A percentile compares a stretch with the other conserved stretches of the same genome.
Conservation (phyloP, 2,797 vertebrate species). For the Artibeus jamaicensis region DNA sequence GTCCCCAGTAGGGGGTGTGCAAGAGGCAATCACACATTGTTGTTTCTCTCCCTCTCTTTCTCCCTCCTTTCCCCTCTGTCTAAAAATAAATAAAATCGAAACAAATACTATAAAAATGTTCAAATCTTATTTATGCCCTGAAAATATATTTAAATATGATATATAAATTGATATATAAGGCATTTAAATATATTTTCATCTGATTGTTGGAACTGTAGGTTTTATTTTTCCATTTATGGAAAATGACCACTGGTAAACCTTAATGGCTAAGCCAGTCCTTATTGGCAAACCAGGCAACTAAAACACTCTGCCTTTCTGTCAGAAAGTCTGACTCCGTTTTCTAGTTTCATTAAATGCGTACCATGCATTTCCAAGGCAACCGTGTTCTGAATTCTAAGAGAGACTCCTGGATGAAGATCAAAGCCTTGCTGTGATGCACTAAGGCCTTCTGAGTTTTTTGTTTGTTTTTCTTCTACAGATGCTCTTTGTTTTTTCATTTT, state of each 20-base stretch:
- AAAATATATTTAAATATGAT: neutral
- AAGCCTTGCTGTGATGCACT: neutral
- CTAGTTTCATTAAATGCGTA: neutral
- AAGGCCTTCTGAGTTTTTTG: neutral
- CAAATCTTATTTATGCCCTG: neutral
- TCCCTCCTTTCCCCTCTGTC: too few species aligned
- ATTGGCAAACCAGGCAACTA: neutral
- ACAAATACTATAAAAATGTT: neutral
- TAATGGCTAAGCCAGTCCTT: neutral
- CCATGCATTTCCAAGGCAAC: neutral
- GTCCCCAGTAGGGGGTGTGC: too few species aligned
- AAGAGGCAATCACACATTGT: too few species aligned
- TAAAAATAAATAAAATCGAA: too few species aligned
- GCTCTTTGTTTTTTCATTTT: neutral
- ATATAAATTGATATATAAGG: neutral
- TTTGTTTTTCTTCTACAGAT: neutral
- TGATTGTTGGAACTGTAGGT: neutral
- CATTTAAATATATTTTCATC: slow-evolving; percentile 8
- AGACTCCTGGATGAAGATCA: neutral
- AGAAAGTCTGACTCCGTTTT: neutral
- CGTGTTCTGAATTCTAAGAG: neutral
- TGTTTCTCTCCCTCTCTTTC: too few species aligned
- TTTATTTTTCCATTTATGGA: neutral
- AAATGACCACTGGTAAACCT: neutral
- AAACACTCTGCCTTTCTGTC: neutral